Evolutionary conservation across 92 coral and sea anemone genomes (phyloP), one percentile per base, ranked within the genome.

Genomic region (Actinostola sp.): DNA sequence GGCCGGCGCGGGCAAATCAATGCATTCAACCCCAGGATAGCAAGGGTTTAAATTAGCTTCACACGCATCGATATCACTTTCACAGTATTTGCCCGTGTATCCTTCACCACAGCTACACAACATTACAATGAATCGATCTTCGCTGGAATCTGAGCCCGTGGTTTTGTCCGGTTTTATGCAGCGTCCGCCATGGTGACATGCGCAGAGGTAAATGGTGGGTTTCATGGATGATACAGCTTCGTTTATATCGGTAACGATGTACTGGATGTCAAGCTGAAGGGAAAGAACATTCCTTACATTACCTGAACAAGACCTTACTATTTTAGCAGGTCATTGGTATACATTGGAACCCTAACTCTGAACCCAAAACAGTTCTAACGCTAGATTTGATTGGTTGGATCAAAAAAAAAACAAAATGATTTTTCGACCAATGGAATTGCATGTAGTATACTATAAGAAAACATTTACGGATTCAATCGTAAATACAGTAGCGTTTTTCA

Each of bases 121-220:
- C 85, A 79, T 82, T 20, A 65, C 72, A 8, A 83, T 34, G 52
- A 90, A 90, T 41, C 77, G 69, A 52, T 30, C 61, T 0, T 77
- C 73, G 6, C 74, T 66, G 2, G 56, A 63, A 33, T 75, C 78
- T 48, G 87, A 75, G 51, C 43, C 53, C 54, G 70, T 70, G 35
- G 30, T 16, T 21, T 23, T 66, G 59, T 23, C 51, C 23, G 73
- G 73, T 48, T 50, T 68, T 49, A 19, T 26, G 34, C 97, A 90
- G 50, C 17, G 56, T 17, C 87, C 87, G 8, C 68, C 89, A 45
- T 83, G 71, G 19, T 75, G 28, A 52, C 97, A 90, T 58, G 92
- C 87, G 68, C 97, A 90, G 56, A 90, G 73, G 36, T 76, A 61
- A 44, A 90, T 87, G 2, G 63, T 72, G 10, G 97, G 97, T 43